A percentile compares a stretch with the other conserved stretches of the same genome.
phyloP scores from a whole-genome alignment of 1,140 invertebrate species.

The Chironomus striatipennis region DNA sequence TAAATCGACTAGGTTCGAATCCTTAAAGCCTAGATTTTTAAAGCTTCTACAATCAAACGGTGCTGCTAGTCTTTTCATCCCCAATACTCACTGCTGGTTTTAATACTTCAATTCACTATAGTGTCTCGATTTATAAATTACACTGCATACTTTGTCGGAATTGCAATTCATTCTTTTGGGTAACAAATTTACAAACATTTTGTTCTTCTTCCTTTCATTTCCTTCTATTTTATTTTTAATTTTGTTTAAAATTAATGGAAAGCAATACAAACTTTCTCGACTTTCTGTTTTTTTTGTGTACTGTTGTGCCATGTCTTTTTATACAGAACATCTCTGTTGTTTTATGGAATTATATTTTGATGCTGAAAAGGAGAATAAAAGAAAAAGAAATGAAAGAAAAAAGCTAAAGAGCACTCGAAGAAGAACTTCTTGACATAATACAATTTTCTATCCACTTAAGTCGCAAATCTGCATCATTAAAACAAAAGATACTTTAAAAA shows the following conservation, averaged over 20 bases:
- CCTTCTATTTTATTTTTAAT: too few species aligned
- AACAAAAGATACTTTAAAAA: slow-evolving; percentile 7
- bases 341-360: too few species aligned
- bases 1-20: too few species aligned
- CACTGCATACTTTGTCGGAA: neutral
- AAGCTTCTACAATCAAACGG: too few species aligned
- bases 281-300: neutral
- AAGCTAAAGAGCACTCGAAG: slow-evolving; percentile 1
- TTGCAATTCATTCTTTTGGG: too few species aligned
- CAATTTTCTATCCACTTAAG: slow-evolving; percentile 8
- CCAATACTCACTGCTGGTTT: too few species aligned
- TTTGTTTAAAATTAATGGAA: neutral
- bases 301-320: neutral
- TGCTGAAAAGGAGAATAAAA: too few species aligned
- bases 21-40: too few species aligned
- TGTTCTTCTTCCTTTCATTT: too few species aligned
- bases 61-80: too few species aligned
- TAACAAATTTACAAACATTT: too few species aligned
- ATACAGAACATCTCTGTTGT: neutral
- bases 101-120: neutral
- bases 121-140: neutral
- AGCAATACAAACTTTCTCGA: neutral
- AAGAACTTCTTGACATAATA: slow-evolving; percentile 8
- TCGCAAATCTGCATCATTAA: slow-evolving; percentile 12
- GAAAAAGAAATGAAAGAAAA: neutral